Evolutionary conservation across 2,797 vertebrate species (phyloP), one percentile per base, ranked within the genome.

Genomic region (Sciurus carolinensis): DNA sequence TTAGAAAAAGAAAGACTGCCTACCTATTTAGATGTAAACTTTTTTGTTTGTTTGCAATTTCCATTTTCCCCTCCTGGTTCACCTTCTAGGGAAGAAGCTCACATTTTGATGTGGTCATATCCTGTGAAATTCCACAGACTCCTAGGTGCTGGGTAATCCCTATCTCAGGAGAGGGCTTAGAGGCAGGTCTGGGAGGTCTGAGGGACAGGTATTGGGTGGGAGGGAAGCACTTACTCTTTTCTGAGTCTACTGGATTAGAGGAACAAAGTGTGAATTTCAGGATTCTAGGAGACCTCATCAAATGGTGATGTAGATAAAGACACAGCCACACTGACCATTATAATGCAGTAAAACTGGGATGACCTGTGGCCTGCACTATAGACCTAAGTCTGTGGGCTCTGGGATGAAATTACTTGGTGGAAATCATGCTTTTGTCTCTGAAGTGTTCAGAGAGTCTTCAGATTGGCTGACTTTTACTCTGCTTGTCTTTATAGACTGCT

Each of bases 81-180:
- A 28, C 57, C 12, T 64, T 66, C 59, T n/a, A 75, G 79, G 30
- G 42, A 75, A 39, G 50, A 24, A 80, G n/a, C 59, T 81, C 54
- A 5, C 8, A 7, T 39, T 69, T 4, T 30, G 50, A n/a, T 33
- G 15, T 6, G 67, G 28, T 66, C 0, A 2, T 1, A 1, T 52
- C 77, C 24, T 20, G 24, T 2, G 1, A 54, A 14, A 15, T 12
- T 7, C 5, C 0, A 0, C 0, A 28, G 66, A 17, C 0, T 50
- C 14, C 44, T 59, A 0, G 30, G 0, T 17, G 50, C 36, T 52
- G 28, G 79, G 30, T 33, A 0, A 14, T 24, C 47, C 1, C 12
- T 50, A 22, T 3, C 24, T 64, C 47, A 72, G 26, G 14, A 57
- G 5, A 30, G 36, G 26, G 24, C 24, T n/a, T 17, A 14, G 33